These are phyloP conservation scores for Nomada fabriciana DNA, from an alignment of 2,888 invertebrate genomes.

Conservation along the genomic window DNA sequence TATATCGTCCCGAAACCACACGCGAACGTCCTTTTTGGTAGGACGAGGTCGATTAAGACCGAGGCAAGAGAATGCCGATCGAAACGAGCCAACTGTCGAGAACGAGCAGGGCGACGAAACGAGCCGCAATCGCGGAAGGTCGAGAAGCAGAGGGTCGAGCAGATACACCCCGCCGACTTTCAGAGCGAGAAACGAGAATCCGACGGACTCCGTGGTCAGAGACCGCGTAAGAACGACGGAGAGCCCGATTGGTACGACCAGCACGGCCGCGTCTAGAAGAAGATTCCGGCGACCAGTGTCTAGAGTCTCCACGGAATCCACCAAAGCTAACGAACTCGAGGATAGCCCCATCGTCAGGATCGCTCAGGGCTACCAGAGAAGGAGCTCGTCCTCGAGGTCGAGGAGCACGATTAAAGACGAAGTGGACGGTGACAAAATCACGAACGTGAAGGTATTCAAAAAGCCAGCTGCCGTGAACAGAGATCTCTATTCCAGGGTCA, in stretches of 20 bases:
- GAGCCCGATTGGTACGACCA: constrained; percentile 8
- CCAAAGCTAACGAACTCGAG: constrained; percentile 55
- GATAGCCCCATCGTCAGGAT: constrained; percentile 75
- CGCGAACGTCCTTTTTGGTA: constrained; percentile 78
- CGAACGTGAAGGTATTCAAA: constrained; percentile 72
- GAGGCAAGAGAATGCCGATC: constrained; percentile 49
- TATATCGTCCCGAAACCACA: constrained; percentile 80
- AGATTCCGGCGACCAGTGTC: constrained; percentile 64
- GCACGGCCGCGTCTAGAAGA: constrained; percentile 27
- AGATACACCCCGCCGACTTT: constrained; percentile 68
- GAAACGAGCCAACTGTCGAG: constrained; percentile 18
- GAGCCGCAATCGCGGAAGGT: constrained; percentile 25
- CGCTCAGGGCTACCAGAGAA: constrained; percentile 44
- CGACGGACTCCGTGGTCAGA: constrained; percentile 10
- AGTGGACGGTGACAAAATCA: constrained; percentile 60
- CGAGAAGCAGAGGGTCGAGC: constrained; percentile 66
- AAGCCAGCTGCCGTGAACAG: constrained; percentile 53
- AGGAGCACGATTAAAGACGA: constrained; percentile 50
- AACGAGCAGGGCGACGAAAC: constrained; percentile 43
- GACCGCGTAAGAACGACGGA: constrained; percentile 45
- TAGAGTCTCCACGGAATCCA: constrained; percentile 51
- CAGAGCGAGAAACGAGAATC: constrained; percentile 30
- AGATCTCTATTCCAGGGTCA: constrained; percentile 54
- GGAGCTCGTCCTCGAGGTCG: constrained; percentile 42
- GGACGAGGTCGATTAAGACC: constrained; percentile 75